Evolutionary conservation across 2,888 invertebrate genomes (phyloP).

Genomic region (Lasioglossum calceatum): DNA sequence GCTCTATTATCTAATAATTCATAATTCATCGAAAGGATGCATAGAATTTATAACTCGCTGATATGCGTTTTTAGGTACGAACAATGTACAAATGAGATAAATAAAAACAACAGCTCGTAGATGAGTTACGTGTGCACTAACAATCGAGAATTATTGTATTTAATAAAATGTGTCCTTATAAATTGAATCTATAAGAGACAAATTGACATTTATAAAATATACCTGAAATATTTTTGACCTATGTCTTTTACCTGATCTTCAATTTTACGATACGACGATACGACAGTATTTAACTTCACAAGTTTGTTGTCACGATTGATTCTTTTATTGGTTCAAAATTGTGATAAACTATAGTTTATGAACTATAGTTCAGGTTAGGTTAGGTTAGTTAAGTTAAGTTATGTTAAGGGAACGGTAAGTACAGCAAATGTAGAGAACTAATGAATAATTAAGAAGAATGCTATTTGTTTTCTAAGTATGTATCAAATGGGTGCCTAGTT

Average conservation of each 20-base stretch:
- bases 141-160: neutral
- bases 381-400: no score
- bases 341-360: neutral
- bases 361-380: neutral
- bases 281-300: neutral
- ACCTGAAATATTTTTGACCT: neutral
- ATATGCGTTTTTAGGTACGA: neutral
- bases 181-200: neutral
- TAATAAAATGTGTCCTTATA: neutral
- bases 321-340: neutral
- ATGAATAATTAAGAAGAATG: neutral
- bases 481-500: neutral
- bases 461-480: no score
- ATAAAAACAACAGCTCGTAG: neutral
- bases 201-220: neutral
- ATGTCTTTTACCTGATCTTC: neutral
- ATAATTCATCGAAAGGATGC: neutral
- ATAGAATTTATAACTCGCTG: neutral
- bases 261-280: no score
- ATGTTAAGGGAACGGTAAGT: neutral
- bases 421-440: neutral
- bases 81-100: neutral
- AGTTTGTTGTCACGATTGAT: neutral
- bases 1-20: neutral
- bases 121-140: neutral